phyloP scores from a whole-genome alignment of 2,888 invertebrate species.

The Caenorhabditis imperialis region DNA sequence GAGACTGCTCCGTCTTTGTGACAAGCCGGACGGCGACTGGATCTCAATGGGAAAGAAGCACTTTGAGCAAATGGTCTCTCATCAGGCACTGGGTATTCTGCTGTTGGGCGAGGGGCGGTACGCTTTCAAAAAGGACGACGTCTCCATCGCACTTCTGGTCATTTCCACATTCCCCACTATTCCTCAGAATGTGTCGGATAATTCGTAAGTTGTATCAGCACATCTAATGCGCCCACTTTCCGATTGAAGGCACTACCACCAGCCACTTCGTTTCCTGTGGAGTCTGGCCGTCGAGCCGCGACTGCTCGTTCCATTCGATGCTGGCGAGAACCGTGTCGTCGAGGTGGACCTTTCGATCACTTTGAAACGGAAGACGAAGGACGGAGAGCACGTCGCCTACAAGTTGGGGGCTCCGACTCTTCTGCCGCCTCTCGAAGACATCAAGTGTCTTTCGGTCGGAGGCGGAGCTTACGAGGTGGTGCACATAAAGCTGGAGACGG shows the following conservation, averaged over 20 bases:
- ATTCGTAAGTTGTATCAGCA: constrained; percentile 87
- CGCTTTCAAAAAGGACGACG: constrained; percentile 83
- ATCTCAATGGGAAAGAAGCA: constrained; percentile 85
- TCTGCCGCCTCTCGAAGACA: constrained; percentile 62
- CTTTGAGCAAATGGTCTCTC: constrained; percentile 93
- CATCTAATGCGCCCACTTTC: neutral
- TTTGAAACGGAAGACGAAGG: constrained; percentile 78
- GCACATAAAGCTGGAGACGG: constrained; percentile 48
- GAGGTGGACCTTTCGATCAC: constrained; percentile 48
- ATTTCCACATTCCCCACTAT: constrained; percentile 97
- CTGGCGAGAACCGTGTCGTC: constrained; percentile 80
- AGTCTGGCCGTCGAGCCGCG: constrained; percentile 93
- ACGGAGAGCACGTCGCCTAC: constrained; percentile 10
- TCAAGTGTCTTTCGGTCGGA: constrained; percentile 50
- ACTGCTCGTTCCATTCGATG: constrained; percentile 89
- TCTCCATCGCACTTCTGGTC: constrained; percentile 90
- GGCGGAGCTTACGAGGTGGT: constrained; percentile 59
- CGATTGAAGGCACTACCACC: constrained; percentile 88
- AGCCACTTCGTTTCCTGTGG: constrained; percentile 95
- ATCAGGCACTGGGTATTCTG: constrained; percentile 92
- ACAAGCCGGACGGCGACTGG: constrained; percentile 49
- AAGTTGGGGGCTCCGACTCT: constrained; percentile 52
- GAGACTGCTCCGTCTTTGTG: constrained; percentile 22
- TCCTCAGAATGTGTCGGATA: constrained; percentile 95
- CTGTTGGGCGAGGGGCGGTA: constrained; percentile 91